Percentiles rank a stretch among this genome's conserved stretches.
phyloP scores from a whole-genome alignment of 2,888 invertebrate genomes.

The Cerastoderma edule region DNA sequence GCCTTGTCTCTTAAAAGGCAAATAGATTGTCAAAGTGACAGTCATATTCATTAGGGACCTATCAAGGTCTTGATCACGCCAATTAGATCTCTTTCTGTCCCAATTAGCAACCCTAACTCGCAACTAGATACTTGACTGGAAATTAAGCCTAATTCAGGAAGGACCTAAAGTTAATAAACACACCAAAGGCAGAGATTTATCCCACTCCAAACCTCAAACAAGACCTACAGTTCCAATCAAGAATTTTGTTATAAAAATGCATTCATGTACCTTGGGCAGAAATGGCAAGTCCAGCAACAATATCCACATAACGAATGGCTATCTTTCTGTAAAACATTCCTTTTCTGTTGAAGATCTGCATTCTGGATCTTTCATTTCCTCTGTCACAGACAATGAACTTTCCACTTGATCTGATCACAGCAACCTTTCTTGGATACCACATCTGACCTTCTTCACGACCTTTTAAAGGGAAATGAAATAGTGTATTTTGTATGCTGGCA shows the following conservation, averaged over 20 bases:
- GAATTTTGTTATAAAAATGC: no score
- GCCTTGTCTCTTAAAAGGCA: no score
- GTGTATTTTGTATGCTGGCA: no score
- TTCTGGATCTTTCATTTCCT: constrained; percentile 97
- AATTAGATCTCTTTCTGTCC: no score
- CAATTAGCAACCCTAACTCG: no score
- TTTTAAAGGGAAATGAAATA: constrained; percentile 35
- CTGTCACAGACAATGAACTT: constrained; percentile 96
- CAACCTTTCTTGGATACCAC: constrained; percentile 98
- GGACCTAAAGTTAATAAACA: no score
- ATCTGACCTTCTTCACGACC: constrained; percentile 94
- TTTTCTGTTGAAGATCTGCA: constrained; percentile 98
- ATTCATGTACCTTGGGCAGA: constrained; percentile 91
- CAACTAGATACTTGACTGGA: no score
- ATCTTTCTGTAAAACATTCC: constrained; percentile 98
- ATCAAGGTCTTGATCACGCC: no score
- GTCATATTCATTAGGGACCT: no score
- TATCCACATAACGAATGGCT: constrained; percentile 87
- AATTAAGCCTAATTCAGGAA: no score
- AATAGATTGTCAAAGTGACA: no score
- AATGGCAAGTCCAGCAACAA: constrained; percentile 95
- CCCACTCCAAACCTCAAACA: neutral
- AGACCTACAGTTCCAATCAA: neutral
- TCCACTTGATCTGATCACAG: constrained; percentile 84
- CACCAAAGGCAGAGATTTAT: no score